Evolutionary conservation across 2,797 vertebrate genomes (phyloP), one percentile per base, ranked within the genome.

Genomic region (Gymnopithys bicolor): DNA sequence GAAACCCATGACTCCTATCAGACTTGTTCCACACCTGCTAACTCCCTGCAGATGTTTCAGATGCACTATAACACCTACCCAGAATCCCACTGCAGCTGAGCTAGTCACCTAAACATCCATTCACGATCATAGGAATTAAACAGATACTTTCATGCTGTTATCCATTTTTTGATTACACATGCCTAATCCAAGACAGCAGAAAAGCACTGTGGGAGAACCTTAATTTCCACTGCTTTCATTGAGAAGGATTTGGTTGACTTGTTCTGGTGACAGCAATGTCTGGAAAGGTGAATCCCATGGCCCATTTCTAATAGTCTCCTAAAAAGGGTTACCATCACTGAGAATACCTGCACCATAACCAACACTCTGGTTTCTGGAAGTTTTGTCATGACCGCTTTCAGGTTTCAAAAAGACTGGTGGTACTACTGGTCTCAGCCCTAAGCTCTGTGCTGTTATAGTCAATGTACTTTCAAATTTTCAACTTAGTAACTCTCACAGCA

Each of bases 1-100:
- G 55, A 68, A 91, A 66, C 9, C 11, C 1, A 1, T 4, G 5
- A 41, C 10, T 49, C 28, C 19, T 25, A 5, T 46, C 7, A 59
- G 37, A 33, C 6, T 67, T 52, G 14, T 60, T 76, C 11, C 18
- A 60, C 8, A 49, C 12, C 18, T 58, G 8, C 13, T 45, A 53
- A 10, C 14, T 71, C n/a, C 32, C 45, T 0, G 0, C 13, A 66
- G 24, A 11, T 46, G 10, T 45, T 75, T 48, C 37, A 58, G 16
- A 35, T 49, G 14, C 3, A 10, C 10, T 55, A 5, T 7, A 69
- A 30, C 7, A 70, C 5, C 21, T 45, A 24, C 6, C 11, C 12
- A 74, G 51, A 53, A 11, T 43, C 17, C 18, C 16, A 55, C 37
- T 49, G 43, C 23, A 68, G 23, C 15, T 81, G 15, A 90, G 22